Percentiles rank a stretch among this genome's conserved stretches.
Conservation (phyloP, 2,797 vertebrate species). For the Pseudotriccus pelzelni region DNA sequence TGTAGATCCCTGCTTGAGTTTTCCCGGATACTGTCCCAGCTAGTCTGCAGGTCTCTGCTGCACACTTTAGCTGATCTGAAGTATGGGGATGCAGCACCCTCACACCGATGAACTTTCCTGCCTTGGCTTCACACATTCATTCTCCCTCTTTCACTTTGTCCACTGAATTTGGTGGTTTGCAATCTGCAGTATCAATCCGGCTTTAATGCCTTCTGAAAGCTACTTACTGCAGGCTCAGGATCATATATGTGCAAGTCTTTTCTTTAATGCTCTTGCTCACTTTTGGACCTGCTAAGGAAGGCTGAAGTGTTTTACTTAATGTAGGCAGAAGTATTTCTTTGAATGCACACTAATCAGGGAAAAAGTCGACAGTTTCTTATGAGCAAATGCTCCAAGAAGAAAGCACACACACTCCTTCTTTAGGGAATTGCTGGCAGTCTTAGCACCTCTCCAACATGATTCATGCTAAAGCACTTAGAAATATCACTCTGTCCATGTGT, state of each 20-base stretch:
- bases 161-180: neutral
- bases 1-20: neutral
- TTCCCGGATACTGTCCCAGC: neutral
- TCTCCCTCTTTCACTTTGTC: neutral
- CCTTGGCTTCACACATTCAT: neutral
- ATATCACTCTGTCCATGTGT: neutral
- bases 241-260: neutral
- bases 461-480: conserved; percentile 25
- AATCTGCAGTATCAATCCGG: neutral
- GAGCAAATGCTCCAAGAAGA: neutral
- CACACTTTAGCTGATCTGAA: neutral
- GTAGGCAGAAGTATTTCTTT: neutral
- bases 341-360: neutral
- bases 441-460: conserved; percentile 6
- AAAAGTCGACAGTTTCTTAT: neutral
- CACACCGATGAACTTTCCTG: neutral
- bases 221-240: neutral
- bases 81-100: neutral
- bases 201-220: neutral
- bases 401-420: neutral
- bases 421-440: neutral
- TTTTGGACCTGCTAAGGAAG: neutral
- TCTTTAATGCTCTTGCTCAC: neutral
- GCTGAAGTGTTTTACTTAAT: conserved; percentile 4
- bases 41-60: neutral